Evolutionary conservation across 2,888 invertebrate genomes (phyloP), one percentile per base, ranked within the genome.

Genomic region (Drosophila putrida): DNA sequence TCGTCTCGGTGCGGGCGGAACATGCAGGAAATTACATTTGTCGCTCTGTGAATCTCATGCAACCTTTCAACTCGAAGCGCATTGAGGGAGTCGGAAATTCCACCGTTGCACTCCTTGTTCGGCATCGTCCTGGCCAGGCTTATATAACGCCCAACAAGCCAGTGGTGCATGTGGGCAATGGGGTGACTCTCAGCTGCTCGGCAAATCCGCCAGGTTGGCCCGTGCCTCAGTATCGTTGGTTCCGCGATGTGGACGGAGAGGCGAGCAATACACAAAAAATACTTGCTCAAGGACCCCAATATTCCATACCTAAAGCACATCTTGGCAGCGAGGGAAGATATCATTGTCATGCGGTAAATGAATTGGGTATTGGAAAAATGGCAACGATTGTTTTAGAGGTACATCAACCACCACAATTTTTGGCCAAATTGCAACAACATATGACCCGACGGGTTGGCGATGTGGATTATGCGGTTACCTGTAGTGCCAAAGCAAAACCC

Each of bases 161-260:
- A 0, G 95, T 97, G 27, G 97, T 97, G 2, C 96, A 96, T 57
- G 97, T 97, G 90, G 97, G 97, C 1, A 94, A 96, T 4, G 95
- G 96, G 0, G 96, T 96, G 1, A 97, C 96, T 4, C 94, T 97
- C n/a, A 96, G 96, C 0, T 98, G 98, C 90, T 95, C 95, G 46
- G 97, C 98, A 0, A 95, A 95, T 71, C 98, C 98, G 0, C 96
- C 97, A 0, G 98, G 98, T 10, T 98, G 97, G 96, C 98, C 98
- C 0, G 96, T 96, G 31, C 97, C 98, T 0, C 96, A 96, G 89
- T 98, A 96, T 92, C 94, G 96, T 66, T 98, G 98, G 98, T 97
- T 97, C 94, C 94, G 96, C 59, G 96, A 97, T 85, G 95, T 95
- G 63, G 94, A 94, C 3, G 94, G 94, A 6, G 94, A 95, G 4